A percentile compares a stretch with the other conserved stretches of the same genome.
Conservation (phyloP, 2,888 invertebrate genomes). For the Ceriagrion tenellum region DNA sequence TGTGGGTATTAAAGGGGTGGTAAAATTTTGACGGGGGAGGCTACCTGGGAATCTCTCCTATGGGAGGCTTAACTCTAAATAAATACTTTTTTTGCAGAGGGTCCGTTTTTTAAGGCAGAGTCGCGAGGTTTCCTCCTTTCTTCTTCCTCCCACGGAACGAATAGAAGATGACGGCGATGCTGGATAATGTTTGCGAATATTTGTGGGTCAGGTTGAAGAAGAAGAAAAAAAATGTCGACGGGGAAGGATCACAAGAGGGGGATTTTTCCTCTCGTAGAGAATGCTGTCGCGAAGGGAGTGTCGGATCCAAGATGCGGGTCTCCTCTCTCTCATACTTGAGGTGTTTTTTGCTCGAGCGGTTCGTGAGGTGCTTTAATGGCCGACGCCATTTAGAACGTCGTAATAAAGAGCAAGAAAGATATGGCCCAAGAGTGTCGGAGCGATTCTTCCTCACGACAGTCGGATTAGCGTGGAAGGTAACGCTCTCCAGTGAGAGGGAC, state of each 20-base stretch:
- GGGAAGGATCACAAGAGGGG: not conserved
- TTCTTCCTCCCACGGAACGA: too few species aligned
- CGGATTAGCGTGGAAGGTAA: not conserved
- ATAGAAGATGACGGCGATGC: not conserved
- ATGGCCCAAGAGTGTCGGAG: not conserved
- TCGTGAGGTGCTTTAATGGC: constrained; percentile 15
- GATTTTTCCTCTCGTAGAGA: not conserved
- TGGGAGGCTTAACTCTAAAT: too few species aligned
- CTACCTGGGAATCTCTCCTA: not conserved
- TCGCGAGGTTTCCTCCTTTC: too few species aligned
- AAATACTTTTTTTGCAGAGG: too few species aligned
- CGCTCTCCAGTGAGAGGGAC: not conserved
- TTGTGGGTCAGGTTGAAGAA: not conserved
- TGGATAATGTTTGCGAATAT: not conserved
- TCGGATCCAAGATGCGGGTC: not conserved
- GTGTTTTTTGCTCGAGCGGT: not conserved
- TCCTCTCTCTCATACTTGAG: not conserved
- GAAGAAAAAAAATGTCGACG: not conserved
- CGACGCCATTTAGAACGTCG: constrained; percentile 6
- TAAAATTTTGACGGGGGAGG: not conserved
- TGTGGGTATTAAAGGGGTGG: too few species aligned
- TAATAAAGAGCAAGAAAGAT: not conserved
- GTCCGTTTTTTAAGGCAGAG: too few species aligned
- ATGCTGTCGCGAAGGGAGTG: not conserved
- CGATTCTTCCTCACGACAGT: not conserved